Evolutionary conservation across 2,113 vertebrate species (phyloP), one percentile per base, ranked within the genome.

Genomic region (Peromyscus californicus): DNA sequence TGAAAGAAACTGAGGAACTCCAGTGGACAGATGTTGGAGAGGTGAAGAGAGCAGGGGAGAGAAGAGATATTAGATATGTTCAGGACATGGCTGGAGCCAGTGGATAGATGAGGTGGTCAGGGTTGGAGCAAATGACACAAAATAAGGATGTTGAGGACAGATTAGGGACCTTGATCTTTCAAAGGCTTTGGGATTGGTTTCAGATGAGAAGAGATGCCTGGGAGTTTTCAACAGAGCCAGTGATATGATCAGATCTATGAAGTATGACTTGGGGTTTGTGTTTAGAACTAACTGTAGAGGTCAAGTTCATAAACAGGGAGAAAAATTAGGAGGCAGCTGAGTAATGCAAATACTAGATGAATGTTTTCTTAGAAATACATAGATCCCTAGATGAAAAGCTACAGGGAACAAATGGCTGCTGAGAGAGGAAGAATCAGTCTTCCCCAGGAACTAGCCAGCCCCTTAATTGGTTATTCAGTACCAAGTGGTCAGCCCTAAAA

Each of bases 301-400:
- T 80, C 42, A 97, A 80, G 42, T 87, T 95, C 33, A 13, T n/a
- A 26, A 88, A 36, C 26, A 91, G 21, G 59, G 72, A 87, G 69
- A 79, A 39, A 2, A 61, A 16, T 24, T 22, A 70, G 17, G 29
- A 86, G 17, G 5, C 31, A 61, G 31, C 13, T 4, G 76, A 89
- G 26, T 31, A 19, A 36, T 65, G 65, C 42, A 61, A n/a, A 94
- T 61, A 29, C 26, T n/a, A 70, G 24, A 29, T 80, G 95, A 67
- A 51, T 36, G 65, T 48, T 75, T 9, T 91, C 45, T 45, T 82
- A 21, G 67, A 78, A 88, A 84, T n/a, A 3, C 42, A 19, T 26
- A 15, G 36, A 16, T 42, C 57, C n/a, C 31, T 57, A 22, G 51
- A 36, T 59, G 33, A 22, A 57, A n/a, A n/a, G 51, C 54, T 59